Evolutionary conservation across 2,888 invertebrate species (phyloP), one percentile per base, ranked within the genome.

Genomic region (Papilio gigon): DNA sequence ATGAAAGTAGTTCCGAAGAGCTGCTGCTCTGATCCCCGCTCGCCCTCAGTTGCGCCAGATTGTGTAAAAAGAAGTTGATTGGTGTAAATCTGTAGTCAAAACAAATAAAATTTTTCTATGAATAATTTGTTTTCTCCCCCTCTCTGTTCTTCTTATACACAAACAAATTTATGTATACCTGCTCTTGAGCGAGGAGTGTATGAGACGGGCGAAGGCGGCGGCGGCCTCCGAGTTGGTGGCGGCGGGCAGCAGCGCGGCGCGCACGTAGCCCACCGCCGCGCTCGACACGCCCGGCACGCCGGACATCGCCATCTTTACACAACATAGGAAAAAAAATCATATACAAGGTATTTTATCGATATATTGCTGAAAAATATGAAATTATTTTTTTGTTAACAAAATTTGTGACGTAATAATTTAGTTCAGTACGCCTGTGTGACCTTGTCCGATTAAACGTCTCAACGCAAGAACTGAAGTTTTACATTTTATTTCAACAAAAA

Each of bases 61-160:
- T 98, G 92, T 99, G 99, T 62, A 99, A 93, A 92, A 99, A 99
- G 92, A 99, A 99, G 92, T 99, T 99, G 79, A 99, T 96, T 71
- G 98, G 98, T 0, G 99, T 98, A 81, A 98, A 99, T 71, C 92
- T 92, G 78, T 4, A 22, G 69, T 70, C 12, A 68, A 47, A 59
- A 59, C 40, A 30, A 58, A 12, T 56, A 47, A 30, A 11, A 30
- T n/a, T 37, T n/a, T n/a, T n/a, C n/a, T n/a, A n/a, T n/a, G n/a
- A n/a, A n/a, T n/a, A n/a, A n/a, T n/a, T n/a, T n/a, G n/a, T n/a
- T n/a, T 1, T 42, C 17, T 20, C 2, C 5, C 20, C 9, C 33
- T 42, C 42, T 42, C 42, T 42, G n/a, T 17, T 17, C 11, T 37
- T 11, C 6, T 37, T 37, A n/a, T n/a, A n/a, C n/a, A n/a, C n/a